These are phyloP conservation scores for Gadopsis bispinosus DNA, from an alignment of 2,797 vertebrate genomes.

Conservation along the genomic window DNA sequence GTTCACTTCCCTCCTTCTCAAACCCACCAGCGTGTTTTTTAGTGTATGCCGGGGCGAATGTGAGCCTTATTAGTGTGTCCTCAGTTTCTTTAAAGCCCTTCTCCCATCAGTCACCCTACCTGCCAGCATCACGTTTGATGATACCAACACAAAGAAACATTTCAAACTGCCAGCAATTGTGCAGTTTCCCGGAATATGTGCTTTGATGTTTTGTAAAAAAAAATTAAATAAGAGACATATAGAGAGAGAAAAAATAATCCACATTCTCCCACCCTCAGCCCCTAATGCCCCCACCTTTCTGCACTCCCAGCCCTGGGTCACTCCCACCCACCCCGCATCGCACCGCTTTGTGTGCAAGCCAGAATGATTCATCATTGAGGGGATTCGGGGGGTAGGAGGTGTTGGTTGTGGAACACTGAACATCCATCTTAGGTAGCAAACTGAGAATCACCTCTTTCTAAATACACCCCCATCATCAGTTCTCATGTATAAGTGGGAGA, in stretches of 20 bases:
- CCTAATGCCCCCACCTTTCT: slow-evolving; percentile 12
- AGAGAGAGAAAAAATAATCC: neutral
- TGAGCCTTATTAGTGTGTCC: slow-evolving; percentile 47
- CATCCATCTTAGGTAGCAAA: slow-evolving; percentile 41
- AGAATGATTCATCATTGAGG: slow-evolving; percentile 53
- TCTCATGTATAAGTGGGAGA: slow-evolving; percentile 11
- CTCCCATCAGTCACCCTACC: slow-evolving; percentile 45
- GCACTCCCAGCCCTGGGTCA: neutral
- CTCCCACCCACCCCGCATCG: slow-evolving; percentile 50
- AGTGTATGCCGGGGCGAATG: neutral
- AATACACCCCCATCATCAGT: slow-evolving; percentile 48
- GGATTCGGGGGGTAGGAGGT: slow-evolving; percentile 15
- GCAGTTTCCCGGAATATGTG: slow-evolving; percentile 38
- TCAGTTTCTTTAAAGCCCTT: slow-evolving; percentile 44
- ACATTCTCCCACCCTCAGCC: slow-evolving; percentile 10
- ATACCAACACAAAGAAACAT: slow-evolving; percentile 41
- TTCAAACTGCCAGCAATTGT: slow-evolving; percentile 51
- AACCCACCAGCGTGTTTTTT: slow-evolving; percentile 1
- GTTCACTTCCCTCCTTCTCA: slow-evolving; percentile 16
- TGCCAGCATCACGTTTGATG: slow-evolving; percentile 62
- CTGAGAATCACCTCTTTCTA: slow-evolving; percentile 31
- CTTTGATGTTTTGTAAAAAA: slow-evolving; percentile 55
- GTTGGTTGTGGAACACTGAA: neutral
- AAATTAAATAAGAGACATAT: slow-evolving; percentile 12
- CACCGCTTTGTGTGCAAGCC: neutral